Conservation (phyloP, 1,140 invertebrate species). For the Mamestra configurata region DNA sequence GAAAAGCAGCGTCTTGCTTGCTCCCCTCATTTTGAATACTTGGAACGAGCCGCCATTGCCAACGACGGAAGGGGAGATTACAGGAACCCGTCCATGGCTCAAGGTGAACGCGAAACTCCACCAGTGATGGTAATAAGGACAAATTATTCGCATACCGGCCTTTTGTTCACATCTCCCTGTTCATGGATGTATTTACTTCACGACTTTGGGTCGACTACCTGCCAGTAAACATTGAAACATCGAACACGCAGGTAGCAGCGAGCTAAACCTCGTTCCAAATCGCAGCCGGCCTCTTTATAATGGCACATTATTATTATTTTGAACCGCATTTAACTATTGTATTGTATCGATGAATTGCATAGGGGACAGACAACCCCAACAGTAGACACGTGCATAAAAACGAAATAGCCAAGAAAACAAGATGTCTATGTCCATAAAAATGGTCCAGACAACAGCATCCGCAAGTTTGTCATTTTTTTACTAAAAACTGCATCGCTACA, state of each 20-base stretch:
- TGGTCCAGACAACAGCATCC: no score
- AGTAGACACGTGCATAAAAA: neutral
- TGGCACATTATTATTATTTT: neutral
- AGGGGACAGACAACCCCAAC: neutral
- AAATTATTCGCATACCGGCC: conserved; percentile 80
- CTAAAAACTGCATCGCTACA: no score
- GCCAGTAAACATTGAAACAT: conserved; percentile 57
- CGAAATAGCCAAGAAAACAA: no score
- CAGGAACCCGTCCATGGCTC: conserved; percentile 73
- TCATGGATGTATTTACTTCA: conserved; percentile 70
- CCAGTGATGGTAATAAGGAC: conserved; percentile 75
- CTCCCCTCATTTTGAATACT: conserved; percentile 55
- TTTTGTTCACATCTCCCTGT: conserved; percentile 79
- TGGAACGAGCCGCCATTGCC: conserved; percentile 7
- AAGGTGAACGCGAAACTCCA: conserved; percentile 74
- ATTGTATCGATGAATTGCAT: neutral
- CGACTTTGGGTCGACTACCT: conserved; percentile 71
- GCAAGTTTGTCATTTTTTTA: no score
- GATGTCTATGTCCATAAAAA: no score
- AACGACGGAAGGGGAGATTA: conserved; percentile 65
- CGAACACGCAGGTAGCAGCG: conserved; percentile 64
- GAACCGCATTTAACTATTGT: neutral
- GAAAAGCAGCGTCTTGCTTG: conserved; percentile 37
- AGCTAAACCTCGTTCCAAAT: conserved; percentile 32
- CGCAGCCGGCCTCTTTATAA: conserved; percentile 25